Conservation (phyloP, 1,140 invertebrate genomes). For the Drosophila bocqueti region DNA sequence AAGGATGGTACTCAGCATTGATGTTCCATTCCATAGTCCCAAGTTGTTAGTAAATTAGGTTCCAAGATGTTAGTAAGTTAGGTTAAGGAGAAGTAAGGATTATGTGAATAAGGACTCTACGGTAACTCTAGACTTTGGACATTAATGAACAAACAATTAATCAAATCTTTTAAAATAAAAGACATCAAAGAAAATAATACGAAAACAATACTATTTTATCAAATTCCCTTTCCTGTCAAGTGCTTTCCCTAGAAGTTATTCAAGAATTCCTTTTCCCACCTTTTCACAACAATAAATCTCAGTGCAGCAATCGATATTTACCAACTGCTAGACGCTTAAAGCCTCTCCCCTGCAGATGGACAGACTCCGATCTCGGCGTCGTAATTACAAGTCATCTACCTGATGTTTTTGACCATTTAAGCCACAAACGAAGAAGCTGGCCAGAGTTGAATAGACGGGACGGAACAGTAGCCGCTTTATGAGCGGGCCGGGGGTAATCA, state of each 20-base stretch:
- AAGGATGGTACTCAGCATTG: no score
- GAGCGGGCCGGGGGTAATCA: constrained; percentile 40
- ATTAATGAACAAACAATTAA: no score
- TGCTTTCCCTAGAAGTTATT: no score
- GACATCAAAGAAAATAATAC: no score
- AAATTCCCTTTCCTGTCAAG: not conserved
- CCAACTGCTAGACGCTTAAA: constrained; percentile 25
- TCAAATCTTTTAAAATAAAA: no score
- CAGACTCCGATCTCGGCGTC: constrained; percentile 32
- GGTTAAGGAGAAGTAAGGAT: no score
- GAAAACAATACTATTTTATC: no score
- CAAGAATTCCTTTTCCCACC: not conserved
- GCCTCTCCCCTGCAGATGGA: constrained; percentile 20
- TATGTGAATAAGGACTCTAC: no score
- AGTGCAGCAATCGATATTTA: constrained; percentile 57
- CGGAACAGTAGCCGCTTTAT: constrained; percentile 56
- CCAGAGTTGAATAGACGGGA: constrained; percentile 39
- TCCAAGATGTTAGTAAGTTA: no score
- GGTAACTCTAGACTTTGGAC: no score
- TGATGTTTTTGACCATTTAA: constrained; percentile 83
- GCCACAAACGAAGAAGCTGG: constrained; percentile 43
- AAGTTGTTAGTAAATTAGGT: no score
- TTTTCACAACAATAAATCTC: not conserved
- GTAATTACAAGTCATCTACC: constrained; percentile 81
- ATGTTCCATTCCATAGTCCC: no score